phyloP scores from a whole-genome alignment of 2,797 vertebrate genomes.

The Pseudomugil gertrudae region DNA sequence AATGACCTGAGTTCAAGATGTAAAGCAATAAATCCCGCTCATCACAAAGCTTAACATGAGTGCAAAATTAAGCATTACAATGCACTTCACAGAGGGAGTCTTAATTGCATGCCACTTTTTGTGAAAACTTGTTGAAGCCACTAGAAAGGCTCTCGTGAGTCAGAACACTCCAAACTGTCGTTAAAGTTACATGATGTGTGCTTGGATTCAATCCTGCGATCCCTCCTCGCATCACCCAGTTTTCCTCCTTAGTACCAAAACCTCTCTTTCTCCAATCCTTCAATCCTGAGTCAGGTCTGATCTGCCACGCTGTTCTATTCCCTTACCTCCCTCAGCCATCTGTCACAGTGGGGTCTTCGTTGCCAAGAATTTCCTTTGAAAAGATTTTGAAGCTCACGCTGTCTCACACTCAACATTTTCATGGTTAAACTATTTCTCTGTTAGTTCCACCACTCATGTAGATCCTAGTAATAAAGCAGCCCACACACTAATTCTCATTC shows the following conservation, averaged over 20 bases:
- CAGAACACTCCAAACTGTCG: conserved; percentile 45
- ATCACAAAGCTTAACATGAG: conserved; percentile 33
- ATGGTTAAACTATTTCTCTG: conserved; percentile 51
- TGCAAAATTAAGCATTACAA: conserved; percentile 25
- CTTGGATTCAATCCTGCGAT: conserved; percentile 53
- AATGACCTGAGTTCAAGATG: conserved; percentile 59
- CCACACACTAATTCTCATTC: conserved; percentile 1
- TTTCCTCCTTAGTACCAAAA: conserved; percentile 64
- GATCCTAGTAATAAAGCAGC: conserved; percentile 13
- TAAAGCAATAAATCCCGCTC: conserved; percentile 26
- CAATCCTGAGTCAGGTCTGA: conserved; percentile 70
- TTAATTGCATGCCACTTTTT: conserved; percentile 44
- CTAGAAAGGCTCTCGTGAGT: conserved; percentile 33
- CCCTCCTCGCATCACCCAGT: conserved; percentile 51
- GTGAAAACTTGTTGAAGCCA: conserved; percentile 42
- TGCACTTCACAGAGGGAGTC: conserved; percentile 26
- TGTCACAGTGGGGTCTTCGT: conserved; percentile 69
- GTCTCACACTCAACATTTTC: conserved; percentile 46
- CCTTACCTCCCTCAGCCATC: conserved; percentile 79
- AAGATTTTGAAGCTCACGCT: conserved; percentile 62
- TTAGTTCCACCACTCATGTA: conserved; percentile 27
- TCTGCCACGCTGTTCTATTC: conserved; percentile 65
- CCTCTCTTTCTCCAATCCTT: conserved; percentile 52
- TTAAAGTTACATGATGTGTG: conserved; percentile 64
- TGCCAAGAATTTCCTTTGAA: conserved; percentile 72